These are phyloP conservation scores for Rhyacichthys aspro DNA, from an alignment of 2,797 vertebrate genomes.

Conservation along the genomic window DNA sequence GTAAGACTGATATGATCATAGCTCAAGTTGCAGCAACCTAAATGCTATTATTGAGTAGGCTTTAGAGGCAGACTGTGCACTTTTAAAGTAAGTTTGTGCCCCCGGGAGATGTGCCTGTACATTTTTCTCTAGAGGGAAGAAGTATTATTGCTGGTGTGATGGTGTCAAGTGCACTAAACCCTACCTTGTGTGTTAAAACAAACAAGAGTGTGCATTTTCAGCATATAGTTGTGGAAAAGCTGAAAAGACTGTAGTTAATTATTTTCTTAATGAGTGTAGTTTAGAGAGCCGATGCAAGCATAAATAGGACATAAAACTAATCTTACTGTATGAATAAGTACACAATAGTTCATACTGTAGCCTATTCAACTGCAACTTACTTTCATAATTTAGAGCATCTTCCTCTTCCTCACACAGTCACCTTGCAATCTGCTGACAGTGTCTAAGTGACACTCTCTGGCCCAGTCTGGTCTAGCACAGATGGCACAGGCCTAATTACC, in stretches of 20 bases:
- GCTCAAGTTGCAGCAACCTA: neutral
- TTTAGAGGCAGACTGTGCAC: neutral
- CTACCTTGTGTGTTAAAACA: neutral
- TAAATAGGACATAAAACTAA: too few relatives aligned
- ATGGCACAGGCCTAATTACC: slow-evolving; percentile 55
- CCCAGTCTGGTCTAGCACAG: slow-evolving; percentile 29
- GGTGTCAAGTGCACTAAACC: neutral
- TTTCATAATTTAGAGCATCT: too few relatives aligned
- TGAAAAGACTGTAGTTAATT: too few relatives aligned
- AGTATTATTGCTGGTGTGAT: too few relatives aligned
- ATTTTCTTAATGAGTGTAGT: too few relatives aligned
- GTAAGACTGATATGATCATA: neutral
- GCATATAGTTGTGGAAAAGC: too few relatives aligned
- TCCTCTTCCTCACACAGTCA: neutral
- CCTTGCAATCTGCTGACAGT: slow-evolving; percentile 5
- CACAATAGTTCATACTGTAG: too few relatives aligned
- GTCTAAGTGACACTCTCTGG: slow-evolving; percentile 18
- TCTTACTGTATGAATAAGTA: too few relatives aligned
- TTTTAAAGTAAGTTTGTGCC: neutral
- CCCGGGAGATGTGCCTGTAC: neutral
- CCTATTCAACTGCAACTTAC: too few relatives aligned
- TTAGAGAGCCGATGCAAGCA: too few relatives aligned
- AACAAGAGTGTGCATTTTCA: neutral
- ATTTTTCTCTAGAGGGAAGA: neutral
- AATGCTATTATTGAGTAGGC: neutral